Conservation (phyloP, 2,888 invertebrate species). For the Mythimna albipuncta region DNA sequence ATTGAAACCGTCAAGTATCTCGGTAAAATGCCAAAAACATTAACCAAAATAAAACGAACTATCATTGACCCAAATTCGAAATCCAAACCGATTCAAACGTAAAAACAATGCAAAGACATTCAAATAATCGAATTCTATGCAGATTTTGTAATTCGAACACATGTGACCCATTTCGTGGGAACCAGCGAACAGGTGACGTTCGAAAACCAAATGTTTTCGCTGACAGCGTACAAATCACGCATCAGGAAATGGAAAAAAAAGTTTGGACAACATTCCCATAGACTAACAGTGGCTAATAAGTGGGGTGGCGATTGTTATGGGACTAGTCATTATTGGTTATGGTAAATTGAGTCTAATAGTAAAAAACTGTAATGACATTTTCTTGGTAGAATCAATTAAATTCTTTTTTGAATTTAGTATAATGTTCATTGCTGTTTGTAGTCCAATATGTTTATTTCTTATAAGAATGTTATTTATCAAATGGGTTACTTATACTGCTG, state of each 20-base stretch:
- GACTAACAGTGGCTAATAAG: slow-evolving; percentile 57
- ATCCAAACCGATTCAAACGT: slow-evolving; percentile 35
- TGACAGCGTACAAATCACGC: slow-evolving; percentile 82
- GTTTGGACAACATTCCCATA: slow-evolving; percentile 71
- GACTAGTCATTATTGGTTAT: slow-evolving; percentile 28
- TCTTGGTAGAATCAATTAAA: slow-evolving; percentile 23
- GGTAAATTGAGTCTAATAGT: slow-evolving; percentile 8
- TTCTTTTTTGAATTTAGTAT: neutral
- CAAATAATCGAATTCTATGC: slow-evolving; percentile 65
- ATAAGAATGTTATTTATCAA: neutral
- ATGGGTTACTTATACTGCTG: neutral
- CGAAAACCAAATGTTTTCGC: slow-evolving; percentile 79
- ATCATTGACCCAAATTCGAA: slow-evolving; percentile 19
- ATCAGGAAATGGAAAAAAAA: slow-evolving; percentile 80
- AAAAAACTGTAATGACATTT: slow-evolving; percentile 1
- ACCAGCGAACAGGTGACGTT: slow-evolving; percentile 82
- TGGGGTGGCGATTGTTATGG: slow-evolving; percentile 49
- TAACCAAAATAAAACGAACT: neutral
- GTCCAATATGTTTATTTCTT: neutral
- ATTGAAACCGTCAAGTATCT: too few species aligned
- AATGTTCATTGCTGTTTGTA: neutral
- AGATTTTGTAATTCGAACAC: slow-evolving; percentile 76
- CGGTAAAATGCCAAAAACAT: too few species aligned
- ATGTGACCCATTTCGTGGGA: slow-evolving; percentile 81
- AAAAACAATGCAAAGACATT: slow-evolving; percentile 40